Evolutionary conservation across 2,797 vertebrate genomes (phyloP).

Genomic region (Eulemur rubriventer): DNA sequence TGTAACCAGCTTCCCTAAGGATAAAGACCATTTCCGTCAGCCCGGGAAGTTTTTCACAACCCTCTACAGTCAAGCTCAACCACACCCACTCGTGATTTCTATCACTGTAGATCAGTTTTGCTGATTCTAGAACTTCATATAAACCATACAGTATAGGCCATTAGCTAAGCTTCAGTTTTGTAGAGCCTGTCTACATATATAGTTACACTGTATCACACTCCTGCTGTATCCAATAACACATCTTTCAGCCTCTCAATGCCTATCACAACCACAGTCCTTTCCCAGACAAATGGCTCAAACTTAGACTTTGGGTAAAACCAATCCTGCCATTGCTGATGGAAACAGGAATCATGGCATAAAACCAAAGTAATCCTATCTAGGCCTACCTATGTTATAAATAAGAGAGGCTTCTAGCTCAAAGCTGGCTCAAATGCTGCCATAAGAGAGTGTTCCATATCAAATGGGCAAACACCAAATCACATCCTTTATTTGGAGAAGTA

Average conservation of each 20-base stretch:
- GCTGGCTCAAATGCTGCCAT: not conserved
- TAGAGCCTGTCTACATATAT: not conserved
- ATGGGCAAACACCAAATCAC: not conserved
- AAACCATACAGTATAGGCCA: not conserved
- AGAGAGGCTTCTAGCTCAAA: not conserved
- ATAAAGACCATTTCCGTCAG: not conserved
- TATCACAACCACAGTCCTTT: not conserved
- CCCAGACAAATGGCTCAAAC: not conserved
- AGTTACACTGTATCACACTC: not conserved
- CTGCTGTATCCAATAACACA: not conserved
- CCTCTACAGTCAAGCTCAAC: not conserved
- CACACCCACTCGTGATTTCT: not conserved
- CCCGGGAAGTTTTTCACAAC: not conserved
- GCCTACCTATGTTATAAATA: not conserved
- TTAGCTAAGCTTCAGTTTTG: not conserved
- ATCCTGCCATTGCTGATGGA: not conserved
- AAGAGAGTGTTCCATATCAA: not conserved
- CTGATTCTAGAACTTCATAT: not conserved
- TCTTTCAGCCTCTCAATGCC: not conserved
- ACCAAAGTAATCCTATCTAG: not conserved
- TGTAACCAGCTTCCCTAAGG: constrained; percentile 9
- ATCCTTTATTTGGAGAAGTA: not conserved
- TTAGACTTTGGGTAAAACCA: not conserved
- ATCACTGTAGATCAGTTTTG: not conserved
- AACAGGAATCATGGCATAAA: not conserved